Percentiles rank a stretch among this genome's conserved stretches.
These are phyloP conservation scores for Todiramphus chloris DNA, from an alignment of 2,113 vertebrate species.

Conservation along the genomic window DNA sequence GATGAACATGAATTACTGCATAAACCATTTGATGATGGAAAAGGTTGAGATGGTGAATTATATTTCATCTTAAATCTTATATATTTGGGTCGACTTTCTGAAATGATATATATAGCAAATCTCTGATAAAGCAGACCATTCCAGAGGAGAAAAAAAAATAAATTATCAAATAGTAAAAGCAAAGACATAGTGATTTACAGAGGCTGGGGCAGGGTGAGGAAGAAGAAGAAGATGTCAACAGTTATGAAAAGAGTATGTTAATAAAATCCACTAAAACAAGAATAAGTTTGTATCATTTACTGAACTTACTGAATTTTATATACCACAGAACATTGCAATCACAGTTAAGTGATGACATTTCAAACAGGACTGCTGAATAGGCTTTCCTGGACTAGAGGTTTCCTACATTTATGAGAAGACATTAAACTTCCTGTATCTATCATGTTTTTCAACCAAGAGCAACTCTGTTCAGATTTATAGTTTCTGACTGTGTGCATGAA, in stretches of 20 bases:
- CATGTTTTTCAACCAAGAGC: not conserved
- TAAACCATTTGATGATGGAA: not conserved
- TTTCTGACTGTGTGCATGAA: not conserved
- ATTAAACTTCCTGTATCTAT: not conserved
- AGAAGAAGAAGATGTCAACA: not conserved
- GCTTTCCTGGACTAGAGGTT: not conserved
- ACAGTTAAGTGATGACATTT: not conserved
- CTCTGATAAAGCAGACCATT: not conserved
- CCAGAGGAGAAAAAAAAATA: not conserved
- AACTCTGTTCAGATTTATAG: not conserved
- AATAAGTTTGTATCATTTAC: not conserved
- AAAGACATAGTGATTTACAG: not conserved
- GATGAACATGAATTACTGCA: not conserved
- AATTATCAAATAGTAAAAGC: not conserved
- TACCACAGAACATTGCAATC: not conserved
- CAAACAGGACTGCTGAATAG: not conserved
- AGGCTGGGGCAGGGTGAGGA: no score
- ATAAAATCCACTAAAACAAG: not conserved
- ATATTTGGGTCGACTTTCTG: not conserved
- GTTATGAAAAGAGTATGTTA: not conserved
- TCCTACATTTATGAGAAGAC: accelerated
- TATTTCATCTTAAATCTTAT: not conserved
- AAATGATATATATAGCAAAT: not conserved
- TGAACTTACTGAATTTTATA: not conserved
- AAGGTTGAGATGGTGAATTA: not conserved